These are phyloP conservation scores for Oenanthe melanoleuca DNA, from an alignment of 2,113 vertebrate species.

Conservation along the genomic window DNA sequence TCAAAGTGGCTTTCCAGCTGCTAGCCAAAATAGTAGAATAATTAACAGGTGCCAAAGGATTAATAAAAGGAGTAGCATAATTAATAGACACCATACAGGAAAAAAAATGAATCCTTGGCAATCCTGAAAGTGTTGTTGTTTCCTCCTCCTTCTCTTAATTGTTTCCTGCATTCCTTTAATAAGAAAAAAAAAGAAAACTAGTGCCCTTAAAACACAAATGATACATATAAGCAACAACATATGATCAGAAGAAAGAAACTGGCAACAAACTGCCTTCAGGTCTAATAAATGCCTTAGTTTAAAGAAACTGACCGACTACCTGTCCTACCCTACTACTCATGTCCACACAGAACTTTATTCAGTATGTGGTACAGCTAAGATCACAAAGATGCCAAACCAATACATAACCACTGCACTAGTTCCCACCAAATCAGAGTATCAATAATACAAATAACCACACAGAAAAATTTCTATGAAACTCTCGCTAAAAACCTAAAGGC, in stretches of 20 bases:
- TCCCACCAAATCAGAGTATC: background rate
- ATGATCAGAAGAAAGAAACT: background rate
- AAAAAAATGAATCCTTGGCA: conserved; percentile 58
- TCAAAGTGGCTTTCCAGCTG: conserved; percentile 55
- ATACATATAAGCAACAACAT: background rate
- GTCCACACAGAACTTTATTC: background rate
- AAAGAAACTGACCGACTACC: background rate
- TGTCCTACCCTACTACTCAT: background rate
- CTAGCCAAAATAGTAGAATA: conserved; percentile 58
- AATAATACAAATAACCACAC: background rate
- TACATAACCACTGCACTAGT: background rate
- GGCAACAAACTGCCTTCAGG: background rate
- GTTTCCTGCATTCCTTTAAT: conserved; percentile 38
- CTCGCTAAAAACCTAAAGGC: background rate
- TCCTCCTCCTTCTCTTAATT: conserved; percentile 34
- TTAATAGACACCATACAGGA: conserved; percentile 45
- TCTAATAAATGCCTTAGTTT: background rate
- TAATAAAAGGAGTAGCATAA: conserved; percentile 62
- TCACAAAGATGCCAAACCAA: background rate
- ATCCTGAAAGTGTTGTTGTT: background rate
- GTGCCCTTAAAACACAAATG: conserved; percentile 23
- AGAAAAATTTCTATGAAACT: background rate
- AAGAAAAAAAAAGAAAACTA: background rate
- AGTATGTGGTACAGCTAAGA: background rate
- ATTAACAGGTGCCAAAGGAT: conserved; percentile 66